These are phyloP conservation scores for Zoanthus solanderi DNA, from an alignment of 92 coral and sea anemone species.

Conservation along the genomic window DNA sequence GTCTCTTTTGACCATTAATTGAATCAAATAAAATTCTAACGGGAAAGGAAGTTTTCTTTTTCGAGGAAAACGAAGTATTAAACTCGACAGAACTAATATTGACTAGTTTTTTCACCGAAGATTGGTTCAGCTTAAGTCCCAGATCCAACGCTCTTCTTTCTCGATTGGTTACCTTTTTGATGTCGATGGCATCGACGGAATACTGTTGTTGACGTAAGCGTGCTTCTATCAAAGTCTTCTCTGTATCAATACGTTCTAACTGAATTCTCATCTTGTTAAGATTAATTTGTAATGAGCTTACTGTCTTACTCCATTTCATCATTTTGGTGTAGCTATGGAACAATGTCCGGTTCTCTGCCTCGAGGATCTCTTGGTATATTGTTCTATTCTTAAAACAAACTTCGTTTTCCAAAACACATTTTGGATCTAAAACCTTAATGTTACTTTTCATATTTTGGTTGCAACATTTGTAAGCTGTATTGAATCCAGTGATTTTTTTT, in stretches of 20 bases:
- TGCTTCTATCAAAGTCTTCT: constrained; percentile 59
- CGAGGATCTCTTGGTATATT: background rate
- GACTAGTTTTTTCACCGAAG: constrained; percentile 32
- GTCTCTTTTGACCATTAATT: constrained; percentile 29
- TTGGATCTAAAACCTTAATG: constrained; percentile 40
- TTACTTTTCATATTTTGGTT: background rate
- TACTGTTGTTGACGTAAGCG: constrained; percentile 50
- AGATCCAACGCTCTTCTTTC: constrained; percentile 61
- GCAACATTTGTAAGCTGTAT: constrained; percentile 36
- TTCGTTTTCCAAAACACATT: constrained; percentile 49
- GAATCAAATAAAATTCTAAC: constrained; percentile 37
- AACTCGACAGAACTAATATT: constrained; percentile 49
- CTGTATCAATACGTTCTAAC: constrained; percentile 34
- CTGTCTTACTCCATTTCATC: constrained; percentile 37
- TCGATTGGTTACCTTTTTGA: constrained; percentile 22
- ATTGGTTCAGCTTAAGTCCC: constrained; percentile 50
- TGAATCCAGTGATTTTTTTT: constrained; percentile 26
- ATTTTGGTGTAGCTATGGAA: constrained; percentile 38
- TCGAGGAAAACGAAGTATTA: constrained; percentile 41
- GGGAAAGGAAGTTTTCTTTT: constrained; percentile 56
- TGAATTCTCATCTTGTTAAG: constrained; percentile 53
- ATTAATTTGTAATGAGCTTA: constrained; percentile 43
- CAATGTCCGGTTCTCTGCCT: constrained; percentile 29
- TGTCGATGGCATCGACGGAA: constrained; percentile 45
- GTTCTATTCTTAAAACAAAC: constrained; percentile 22